Base-by-base conservation (phyloP, 2,888 invertebrate species). In the Steinernema carpocapsae region DNA sequence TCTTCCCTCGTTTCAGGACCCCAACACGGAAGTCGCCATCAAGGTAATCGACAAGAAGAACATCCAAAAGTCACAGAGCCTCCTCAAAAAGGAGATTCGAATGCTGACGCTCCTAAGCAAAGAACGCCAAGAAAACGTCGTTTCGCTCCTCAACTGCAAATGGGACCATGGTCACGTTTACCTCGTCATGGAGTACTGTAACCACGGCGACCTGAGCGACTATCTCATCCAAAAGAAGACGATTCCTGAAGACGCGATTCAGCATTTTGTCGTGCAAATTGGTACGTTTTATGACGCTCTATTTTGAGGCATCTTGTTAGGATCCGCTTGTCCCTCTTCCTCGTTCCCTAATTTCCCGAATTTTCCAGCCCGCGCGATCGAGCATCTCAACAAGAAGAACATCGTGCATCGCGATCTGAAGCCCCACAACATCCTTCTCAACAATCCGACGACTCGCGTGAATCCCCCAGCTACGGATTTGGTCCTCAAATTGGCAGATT, bases 401-500 rank as follows among this genome's bases (percentile, higher is more conserved):
- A 95, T 99, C 87, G 95, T 99, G 77, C 99, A 99, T 89, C 91
- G 99, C 85, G 99, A 99, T 90, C 91, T 99, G 88, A 99, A 99
- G 89, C 99, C 99, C 71, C 99, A 99, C 90, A 99, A 99, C 90
- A 97, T 99, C 88, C 91, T 99, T 78, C 91, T 99, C 80, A 94
- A 95, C 86, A 81, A 84, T 48, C 79, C 81, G 14, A 76, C 79
- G n/a, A 75, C 73, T 12, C 91, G 91, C 83, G 14, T 24, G 17
- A 91, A 91, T 85, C 92, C 92, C 22, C 92, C 92, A 74, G 93
- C 94, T 12, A 91, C 92, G 84, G 93, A 96, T 88, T 95, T 97
- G 82, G 93, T 92, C 77, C 91, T 99, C 73, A 99, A 99, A 94
- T 94, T 95, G 90, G 84, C 89, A 93, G 99, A 99, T 91, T 99